These are phyloP conservation scores for Stenolophus ochropezus DNA, from an alignment of 2,888 invertebrate genomes.

Conservation along the genomic window DNA sequence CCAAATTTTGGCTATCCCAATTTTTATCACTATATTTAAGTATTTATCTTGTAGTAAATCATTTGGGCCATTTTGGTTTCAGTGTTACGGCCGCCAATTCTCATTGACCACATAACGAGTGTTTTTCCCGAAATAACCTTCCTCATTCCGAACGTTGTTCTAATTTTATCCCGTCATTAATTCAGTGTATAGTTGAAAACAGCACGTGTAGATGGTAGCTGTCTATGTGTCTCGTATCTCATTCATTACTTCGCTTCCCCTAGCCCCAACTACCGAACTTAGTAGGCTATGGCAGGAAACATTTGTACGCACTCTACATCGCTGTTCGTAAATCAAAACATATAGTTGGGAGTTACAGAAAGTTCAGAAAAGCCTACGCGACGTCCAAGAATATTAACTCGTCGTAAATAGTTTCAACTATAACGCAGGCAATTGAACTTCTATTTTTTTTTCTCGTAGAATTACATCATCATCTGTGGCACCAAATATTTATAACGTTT, in stretches of 20 bases:
- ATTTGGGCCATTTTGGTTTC: neutral
- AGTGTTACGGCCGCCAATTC: neutral
- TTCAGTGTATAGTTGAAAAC: neutral
- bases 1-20: too few species aligned
- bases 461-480: too few species aligned
- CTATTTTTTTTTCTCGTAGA: too few species aligned
- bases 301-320: conserved; percentile 32
- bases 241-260: conserved; percentile 11
- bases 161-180: neutral
- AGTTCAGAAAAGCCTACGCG: conserved; percentile 22
- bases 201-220: neutral
- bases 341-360: conserved; percentile 40
- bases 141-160: neutral
- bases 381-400: neutral
- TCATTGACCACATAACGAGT: neutral
- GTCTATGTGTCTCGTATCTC: conserved; percentile 10
- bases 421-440: too few species aligned
- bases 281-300: conserved; percentile 8
- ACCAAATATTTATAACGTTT: too few species aligned
- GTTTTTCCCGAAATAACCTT: neutral
- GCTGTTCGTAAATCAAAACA: conserved; percentile 46
- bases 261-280: neutral
- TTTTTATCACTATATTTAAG: too few species aligned
- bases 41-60: neutral
- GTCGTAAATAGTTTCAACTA: too few species aligned